These are phyloP conservation scores for Perizoma affinitatum DNA, from an alignment of 2,888 invertebrate species.

Conservation along the genomic window DNA sequence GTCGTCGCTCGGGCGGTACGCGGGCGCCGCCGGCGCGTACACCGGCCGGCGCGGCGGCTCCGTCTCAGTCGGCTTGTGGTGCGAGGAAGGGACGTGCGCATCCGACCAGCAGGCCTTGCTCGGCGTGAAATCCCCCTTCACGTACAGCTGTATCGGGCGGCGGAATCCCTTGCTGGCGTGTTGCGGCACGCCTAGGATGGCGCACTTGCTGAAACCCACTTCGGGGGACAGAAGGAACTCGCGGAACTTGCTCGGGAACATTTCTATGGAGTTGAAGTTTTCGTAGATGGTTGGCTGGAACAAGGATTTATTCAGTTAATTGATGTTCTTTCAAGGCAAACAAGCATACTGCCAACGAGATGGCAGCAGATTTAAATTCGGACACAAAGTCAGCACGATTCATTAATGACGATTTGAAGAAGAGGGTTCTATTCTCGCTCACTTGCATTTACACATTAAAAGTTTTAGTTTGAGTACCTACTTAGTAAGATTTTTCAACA, in stretches of 20 bases:
- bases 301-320: not conserved
- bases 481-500: too few relatives aligned
- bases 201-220: constrained; percentile 96
- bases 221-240: constrained; percentile 95
- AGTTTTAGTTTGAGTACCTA: too few relatives aligned
- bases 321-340: too few relatives aligned
- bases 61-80: constrained; percentile 81
- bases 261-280: constrained; percentile 92
- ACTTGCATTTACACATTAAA: too few relatives aligned
- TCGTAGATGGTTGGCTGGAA: constrained; percentile 92
- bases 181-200: constrained; percentile 91
- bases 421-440: too few relatives aligned
- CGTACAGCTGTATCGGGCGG: constrained; percentile 89
- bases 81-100: constrained; percentile 86
- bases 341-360: too few relatives aligned
- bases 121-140: constrained; percentile 86
- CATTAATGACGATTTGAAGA: too few relatives aligned
- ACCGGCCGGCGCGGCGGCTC: constrained; percentile 81
- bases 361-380: too few relatives aligned
- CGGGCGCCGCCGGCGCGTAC: constrained; percentile 77
- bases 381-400: too few relatives aligned
- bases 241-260: constrained; percentile 96
- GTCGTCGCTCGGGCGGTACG: constrained; percentile 78
- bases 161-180: constrained; percentile 95
- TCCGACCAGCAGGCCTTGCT: constrained; percentile 87